Conservation (phyloP, 2,113 vertebrate species). For the Malurus elegans region DNA sequence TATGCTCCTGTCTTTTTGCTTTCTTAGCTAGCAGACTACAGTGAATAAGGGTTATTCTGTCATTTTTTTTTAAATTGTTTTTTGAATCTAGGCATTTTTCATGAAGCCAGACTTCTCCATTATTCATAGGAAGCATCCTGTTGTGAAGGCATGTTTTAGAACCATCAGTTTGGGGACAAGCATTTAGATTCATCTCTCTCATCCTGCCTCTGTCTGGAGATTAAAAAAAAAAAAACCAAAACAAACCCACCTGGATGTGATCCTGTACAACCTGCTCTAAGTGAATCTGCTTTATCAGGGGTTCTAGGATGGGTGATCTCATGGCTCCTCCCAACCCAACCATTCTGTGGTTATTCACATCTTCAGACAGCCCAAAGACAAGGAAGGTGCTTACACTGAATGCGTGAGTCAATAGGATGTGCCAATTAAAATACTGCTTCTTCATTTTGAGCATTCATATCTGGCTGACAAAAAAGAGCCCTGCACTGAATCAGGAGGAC, state of each 20-base stretch:
- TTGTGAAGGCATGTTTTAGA: neutral
- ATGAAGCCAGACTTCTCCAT: neutral
- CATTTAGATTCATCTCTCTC: neutral
- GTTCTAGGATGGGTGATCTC: neutral
- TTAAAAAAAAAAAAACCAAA: too few relatives aligned
- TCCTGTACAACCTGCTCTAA: neutral
- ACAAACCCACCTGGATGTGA: neutral
- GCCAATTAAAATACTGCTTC: neutral
- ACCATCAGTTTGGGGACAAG: neutral
- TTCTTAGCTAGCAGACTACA: neutral
- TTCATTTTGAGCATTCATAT: neutral
- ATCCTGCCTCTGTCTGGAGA: neutral
- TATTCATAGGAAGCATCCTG: neutral
- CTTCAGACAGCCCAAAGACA: neutral
- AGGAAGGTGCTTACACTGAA: neutral
- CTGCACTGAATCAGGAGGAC: neutral
- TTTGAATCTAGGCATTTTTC: constrained; percentile 7
- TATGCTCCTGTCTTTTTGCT: neutral
- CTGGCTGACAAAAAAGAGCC: neutral
- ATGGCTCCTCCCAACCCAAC: rapidly evolving
- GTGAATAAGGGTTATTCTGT: neutral
- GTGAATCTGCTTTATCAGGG: neutral
- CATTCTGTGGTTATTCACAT: neutral
- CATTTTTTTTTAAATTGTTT: neutral
- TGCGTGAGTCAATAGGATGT: neutral